A percentile compares a stretch with the other conserved stretches of the same genome.
Conservation (phyloP, 2,797 vertebrate species). For the Meriones psammophilus region DNA sequence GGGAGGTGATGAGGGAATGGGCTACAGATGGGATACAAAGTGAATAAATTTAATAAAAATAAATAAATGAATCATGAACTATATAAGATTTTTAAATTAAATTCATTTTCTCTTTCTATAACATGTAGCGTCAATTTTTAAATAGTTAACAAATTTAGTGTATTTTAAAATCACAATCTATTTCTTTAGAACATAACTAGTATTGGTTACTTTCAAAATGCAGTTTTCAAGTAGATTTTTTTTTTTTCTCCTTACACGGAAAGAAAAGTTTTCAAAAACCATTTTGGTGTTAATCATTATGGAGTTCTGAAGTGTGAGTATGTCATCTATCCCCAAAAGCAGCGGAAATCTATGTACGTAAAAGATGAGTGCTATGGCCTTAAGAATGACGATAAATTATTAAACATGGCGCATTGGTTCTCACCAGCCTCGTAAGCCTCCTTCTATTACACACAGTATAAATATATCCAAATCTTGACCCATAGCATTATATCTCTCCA, state of each 20-base stretch:
- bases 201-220: slow-evolving; percentile 3
- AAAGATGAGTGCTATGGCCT: slow-evolving; percentile 66
- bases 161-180: not conserved
- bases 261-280: not conserved
- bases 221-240: not conserved
- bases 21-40: too few relatives aligned
- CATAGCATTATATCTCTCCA: slow-evolving; percentile 55
- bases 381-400: slow-evolving; percentile 69
- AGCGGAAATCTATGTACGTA: slow-evolving; percentile 7
- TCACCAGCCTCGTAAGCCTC: slow-evolving; percentile 65
- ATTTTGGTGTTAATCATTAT: slow-evolving; percentile 47
- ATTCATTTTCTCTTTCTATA: not conserved
- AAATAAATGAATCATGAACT: not conserved
- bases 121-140: not conserved
- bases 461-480: slow-evolving; percentile 78
- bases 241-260: slow-evolving; percentile 3
- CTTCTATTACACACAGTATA: slow-evolving; percentile 62
- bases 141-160: not conserved
- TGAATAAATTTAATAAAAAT: too few relatives aligned
- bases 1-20: too few relatives aligned
- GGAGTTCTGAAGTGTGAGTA: slow-evolving; percentile 16
- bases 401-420: slow-evolving; percentile 17
- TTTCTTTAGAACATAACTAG: slow-evolving; percentile 40
- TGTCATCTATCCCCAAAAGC: slow-evolving; percentile 58
- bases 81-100: not conserved